Evolutionary conservation across 23 tunicate genomes (phyloP).

Genomic region (Phallusia fumigata): DNA sequence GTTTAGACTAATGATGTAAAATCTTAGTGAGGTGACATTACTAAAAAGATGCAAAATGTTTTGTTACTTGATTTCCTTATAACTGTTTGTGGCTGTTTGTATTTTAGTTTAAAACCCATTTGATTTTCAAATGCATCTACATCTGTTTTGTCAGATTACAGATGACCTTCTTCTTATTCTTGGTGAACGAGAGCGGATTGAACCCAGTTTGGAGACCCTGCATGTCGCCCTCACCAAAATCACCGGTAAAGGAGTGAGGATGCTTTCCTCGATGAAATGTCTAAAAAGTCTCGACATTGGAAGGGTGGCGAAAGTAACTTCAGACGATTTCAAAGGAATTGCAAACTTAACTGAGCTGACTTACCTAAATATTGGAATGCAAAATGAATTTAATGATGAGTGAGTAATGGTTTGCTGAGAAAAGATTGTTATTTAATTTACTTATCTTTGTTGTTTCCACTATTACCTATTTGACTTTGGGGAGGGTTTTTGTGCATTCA

Average conservation of each 20-base stretch:
- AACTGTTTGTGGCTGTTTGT: too few species aligned
- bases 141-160: neutral
- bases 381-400: neutral
- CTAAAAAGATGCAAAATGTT: too few species aligned
- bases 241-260: neutral
- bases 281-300: neutral
- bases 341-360: neutral
- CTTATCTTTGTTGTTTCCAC: too few species aligned
- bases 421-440: too few species aligned
- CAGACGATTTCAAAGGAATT: neutral
- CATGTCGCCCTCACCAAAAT: neutral
- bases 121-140: neutral
- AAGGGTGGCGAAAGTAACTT: neutral
- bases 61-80: too few species aligned
- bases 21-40: too few species aligned
- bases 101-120: too few species aligned
- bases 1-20: too few species aligned
- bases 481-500: too few species aligned
- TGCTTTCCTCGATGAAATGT: neutral
- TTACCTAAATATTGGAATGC: conserved; percentile 2
- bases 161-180: neutral
- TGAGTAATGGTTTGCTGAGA: too few species aligned
- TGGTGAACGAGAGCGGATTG: neutral
- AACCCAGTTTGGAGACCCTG: neutral
- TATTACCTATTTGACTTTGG: too few species aligned